Base-by-base conservation (phyloP, 2,888 invertebrate species). In the Drosophila infuscata region DNA sequence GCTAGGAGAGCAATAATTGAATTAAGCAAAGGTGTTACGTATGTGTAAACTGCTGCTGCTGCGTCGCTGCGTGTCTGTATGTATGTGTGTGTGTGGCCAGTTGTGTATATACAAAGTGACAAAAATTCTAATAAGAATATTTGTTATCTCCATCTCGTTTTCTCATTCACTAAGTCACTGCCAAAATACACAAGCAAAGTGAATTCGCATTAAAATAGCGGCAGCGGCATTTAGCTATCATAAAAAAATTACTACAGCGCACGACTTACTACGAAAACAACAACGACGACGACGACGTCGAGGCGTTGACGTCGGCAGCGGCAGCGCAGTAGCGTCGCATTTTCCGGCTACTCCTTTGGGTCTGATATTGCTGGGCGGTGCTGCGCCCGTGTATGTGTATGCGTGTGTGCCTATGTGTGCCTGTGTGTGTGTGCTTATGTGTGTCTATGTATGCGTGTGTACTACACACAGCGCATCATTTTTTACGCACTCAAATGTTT, bases 11-110 rank as follows among this genome's bases (percentile, higher is more conserved):
- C 74, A 82, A 89, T 89, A 89, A 89, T 85, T 83, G 77, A 84
- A 89, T 85, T 85, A 83, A 87, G 84, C 75, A 77, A 89, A 89
- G 87, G 79, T 83, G 88, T 76, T 82, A 83, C 75, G 79, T 82
- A 87, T 70, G 74, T 86, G 76, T 83, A 77, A 59, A 35, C 64
- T 74, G 52, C 77, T 61, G 51, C 64, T 76, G 48, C 80, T 65
- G 66, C 71, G 67, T 65, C 70, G 70, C 43, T 76, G 35, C 33
- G 49, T 52, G 12, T 52, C 17, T 61, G 36, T 46, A 29, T 29
- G 57, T 25, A 52, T 74, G 46, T 63, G 66, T 54, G 66, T 54
- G 60, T 32, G 72, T 46, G 68, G 36, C 67, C 53, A 70, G 81
- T 81, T 89, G 85, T 89, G 88, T 85, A 84, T 74, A 88, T 84